Evolutionary conservation across 2,113 vertebrate species (phyloP).

Genomic region (Lagopus leucura): DNA sequence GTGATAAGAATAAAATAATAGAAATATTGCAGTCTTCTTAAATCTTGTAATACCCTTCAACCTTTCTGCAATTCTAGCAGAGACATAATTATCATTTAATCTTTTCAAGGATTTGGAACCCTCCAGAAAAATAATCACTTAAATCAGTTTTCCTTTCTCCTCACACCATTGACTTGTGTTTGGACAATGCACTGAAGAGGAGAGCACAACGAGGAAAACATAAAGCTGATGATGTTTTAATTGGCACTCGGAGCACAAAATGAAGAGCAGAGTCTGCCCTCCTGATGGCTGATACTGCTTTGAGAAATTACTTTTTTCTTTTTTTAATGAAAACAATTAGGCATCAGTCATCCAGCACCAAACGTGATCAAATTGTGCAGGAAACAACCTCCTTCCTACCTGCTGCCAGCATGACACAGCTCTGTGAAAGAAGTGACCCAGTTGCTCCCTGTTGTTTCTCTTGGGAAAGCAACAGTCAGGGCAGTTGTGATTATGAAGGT

Average conservation of each 20-base stretch:
- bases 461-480: neutral
- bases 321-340: neutral
- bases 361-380: neutral
- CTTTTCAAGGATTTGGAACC: neutral
- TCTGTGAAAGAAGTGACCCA: neutral
- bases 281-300: neutral
- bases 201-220: neutral
- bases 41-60: slow-evolving; percentile 1
- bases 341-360: neutral
- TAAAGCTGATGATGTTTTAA: neutral
- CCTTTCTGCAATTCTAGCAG: neutral
- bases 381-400: neutral
- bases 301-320: neutral
- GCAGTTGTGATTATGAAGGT: neutral
- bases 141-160: neutral
- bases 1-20: slow-evolving; percentile 31
- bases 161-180: neutral
- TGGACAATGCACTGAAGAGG: neutral
- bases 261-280: neutral
- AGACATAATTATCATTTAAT: slow-evolving; percentile 4
- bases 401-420: neutral
- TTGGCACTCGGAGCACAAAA: neutral
- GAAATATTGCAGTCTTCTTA: neutral
- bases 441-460: neutral
- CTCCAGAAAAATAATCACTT: neutral